Percentiles rank a stretch among this genome's conserved stretches.
phyloP scores from a whole-genome alignment of 2,113 vertebrate genomes.

The Chinchilla lanigera region DNA sequence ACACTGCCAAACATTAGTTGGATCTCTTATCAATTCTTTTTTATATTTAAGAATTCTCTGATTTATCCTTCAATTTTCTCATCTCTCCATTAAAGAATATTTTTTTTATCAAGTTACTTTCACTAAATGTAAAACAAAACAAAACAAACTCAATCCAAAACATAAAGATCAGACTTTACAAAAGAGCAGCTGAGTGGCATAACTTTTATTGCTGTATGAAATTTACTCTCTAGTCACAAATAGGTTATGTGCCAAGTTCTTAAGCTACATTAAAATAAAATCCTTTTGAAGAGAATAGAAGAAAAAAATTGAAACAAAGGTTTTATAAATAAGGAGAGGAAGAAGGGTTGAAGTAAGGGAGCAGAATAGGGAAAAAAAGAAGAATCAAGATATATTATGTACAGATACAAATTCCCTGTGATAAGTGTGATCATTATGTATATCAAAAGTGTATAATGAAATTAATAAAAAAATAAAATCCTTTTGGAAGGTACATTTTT shows the following conservation, averaged over 20 bases:
- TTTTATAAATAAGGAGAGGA: background rate
- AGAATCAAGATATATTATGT: background rate
- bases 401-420: background rate
- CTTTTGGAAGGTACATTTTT: background rate
- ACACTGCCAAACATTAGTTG: background rate
- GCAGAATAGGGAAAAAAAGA: background rate
- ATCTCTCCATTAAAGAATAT: background rate
- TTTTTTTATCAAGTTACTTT: background rate
- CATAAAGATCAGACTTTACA: background rate
- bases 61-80: background rate
- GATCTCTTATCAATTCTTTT: background rate
- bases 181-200: background rate
- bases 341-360: background rate
- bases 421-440: background rate
- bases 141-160: slow-evolving; percentile 1
- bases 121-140: slow-evolving; percentile 12
- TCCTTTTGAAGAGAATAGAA: background rate
- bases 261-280: background rate
- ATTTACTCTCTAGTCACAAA: background rate
- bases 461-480: background rate
- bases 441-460: background rate
- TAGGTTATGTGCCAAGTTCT: slow-evolving; percentile 1
- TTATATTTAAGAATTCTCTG: slow-evolving; percentile 22
- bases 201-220: background rate
- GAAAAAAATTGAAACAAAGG: background rate